Base-by-base conservation (phyloP, 2,797 vertebrate genomes). In the Onychomys leucogaster region DNA sequence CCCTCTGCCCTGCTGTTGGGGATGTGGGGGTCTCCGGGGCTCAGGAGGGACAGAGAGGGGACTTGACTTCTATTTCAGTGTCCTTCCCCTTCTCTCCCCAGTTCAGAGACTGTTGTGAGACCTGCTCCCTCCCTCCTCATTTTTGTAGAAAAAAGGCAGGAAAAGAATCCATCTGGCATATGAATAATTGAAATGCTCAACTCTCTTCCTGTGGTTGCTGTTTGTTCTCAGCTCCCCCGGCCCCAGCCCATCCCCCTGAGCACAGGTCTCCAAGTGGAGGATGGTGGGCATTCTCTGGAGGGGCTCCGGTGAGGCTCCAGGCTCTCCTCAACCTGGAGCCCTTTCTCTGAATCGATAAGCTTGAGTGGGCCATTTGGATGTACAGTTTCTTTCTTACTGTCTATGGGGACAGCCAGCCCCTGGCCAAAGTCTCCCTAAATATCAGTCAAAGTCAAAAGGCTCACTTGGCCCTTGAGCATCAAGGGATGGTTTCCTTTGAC, bases 131-230 rank as follows among this genome's bases (percentile, higher is more conserved):
- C 89, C 80, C 67, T 93, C 93, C 94, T 96, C 96, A 92, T 98
- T 99, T 98, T 98, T 98, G 92, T 98, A 98, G 97, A 32, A 96
- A 93, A 98, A 98, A 89, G 99, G 98, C 99, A 99, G 98, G 99
- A 99, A 99, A 99, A 99, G 99, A 99, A 99, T 99, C 99, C 99
- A 99, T 99, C 99, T 99, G 99, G 99, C 98, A 93, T 98, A 99
- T 99, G 99, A 99, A 99, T 99, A 99, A 99, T 99, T 99, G 99
- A 99, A 99, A 99, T 98, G 99, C 99, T 99, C 99, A 99, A 99
- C 99, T 99, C 99, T 99, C 99, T 99, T 99, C 99, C 99, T 99
- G 99, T 99, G 99, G 99, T 99, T 99, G 99, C 99, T 98, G 98
- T 99, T 99, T 99, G 99, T 98, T 99, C 99, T 99, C 98, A 90